phyloP scores from a whole-genome alignment of 2,113 vertebrate genomes.

The Hucho hucho region DNA sequence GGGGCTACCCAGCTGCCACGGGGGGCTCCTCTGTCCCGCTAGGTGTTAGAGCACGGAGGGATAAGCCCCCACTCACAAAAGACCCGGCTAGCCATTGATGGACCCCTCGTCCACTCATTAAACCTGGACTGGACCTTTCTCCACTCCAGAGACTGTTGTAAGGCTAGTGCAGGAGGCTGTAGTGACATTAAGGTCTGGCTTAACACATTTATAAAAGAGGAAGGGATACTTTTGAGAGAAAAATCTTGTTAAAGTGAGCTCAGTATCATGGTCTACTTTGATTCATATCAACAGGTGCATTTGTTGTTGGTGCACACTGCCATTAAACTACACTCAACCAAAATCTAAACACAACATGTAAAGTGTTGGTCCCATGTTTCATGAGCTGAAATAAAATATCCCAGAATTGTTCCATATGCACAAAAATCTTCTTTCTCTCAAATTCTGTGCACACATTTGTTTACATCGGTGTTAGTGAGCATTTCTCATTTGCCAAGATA shows the following conservation, averaged over 20 bases:
- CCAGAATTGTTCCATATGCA: too few species aligned
- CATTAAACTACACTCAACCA: neutral
- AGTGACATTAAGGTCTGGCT: neutral
- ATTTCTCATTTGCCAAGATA: too few species aligned
- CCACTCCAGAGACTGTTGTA: neutral
- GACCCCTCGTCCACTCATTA: constrained; percentile 15
- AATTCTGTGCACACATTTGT: neutral
- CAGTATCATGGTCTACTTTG: neutral
- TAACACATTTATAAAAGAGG: neutral
- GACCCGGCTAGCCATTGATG: constrained; percentile 37
- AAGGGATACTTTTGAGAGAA: neutral
- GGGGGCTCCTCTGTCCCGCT: constrained; percentile 42
- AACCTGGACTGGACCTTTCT: constrained; percentile 51
- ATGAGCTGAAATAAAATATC: too few species aligned
- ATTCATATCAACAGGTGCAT: neutral
- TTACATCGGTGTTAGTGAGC: too few species aligned
- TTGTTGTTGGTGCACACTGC: neutral
- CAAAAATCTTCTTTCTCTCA: too few species aligned
- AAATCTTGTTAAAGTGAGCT: neutral
- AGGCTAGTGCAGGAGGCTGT: neutral
- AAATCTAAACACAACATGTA: too few species aligned
- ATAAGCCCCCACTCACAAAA: constrained; percentile 37
- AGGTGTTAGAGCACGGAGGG: constrained; percentile 37
- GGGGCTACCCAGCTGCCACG: constrained; percentile 28
- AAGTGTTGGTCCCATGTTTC: too few species aligned